A percentile compares a stretch with the other conserved stretches of the same genome.
Conservation (phyloP, 2,797 vertebrate genomes). For the Gallinago nigripennis region DNA sequence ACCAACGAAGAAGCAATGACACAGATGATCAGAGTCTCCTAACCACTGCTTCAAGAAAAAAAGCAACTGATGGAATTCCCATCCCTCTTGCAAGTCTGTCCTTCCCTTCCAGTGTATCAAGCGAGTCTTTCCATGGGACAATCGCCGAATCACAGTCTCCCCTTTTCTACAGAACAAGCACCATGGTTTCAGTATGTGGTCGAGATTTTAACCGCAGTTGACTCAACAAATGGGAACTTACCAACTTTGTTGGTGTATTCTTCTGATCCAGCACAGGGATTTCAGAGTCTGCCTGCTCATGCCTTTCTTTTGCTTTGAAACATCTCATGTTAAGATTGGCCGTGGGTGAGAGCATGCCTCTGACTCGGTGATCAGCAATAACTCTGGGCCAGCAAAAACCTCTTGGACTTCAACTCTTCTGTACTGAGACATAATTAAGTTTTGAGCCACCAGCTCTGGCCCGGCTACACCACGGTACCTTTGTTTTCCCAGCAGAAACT, state of each 20-base stretch:
- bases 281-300: slow-evolving; percentile 6
- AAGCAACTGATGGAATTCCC: slow-evolving; percentile 23
- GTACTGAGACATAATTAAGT: background rate
- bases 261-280: slow-evolving; percentile 14
- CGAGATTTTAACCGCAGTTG: slow-evolving; percentile 53
- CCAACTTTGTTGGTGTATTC: background rate
- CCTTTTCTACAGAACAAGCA: slow-evolving; percentile 69
- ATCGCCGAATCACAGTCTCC: slow-evolving; percentile 42
- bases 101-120: slow-evolving; percentile 52
- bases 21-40: slow-evolving; percentile 94
- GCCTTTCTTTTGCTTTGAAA: background rate
- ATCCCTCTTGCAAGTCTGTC: slow-evolving; percentile 46
- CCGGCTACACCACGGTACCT: background rate
- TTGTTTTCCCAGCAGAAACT: slow-evolving; percentile 32
- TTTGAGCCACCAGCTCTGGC: background rate
- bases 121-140: slow-evolving; percentile 59
- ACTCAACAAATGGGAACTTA: background rate
- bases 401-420: background rate
- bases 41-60: slow-evolving; percentile 65
- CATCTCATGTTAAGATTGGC: slow-evolving; percentile 50
- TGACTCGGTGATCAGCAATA: slow-evolving; percentile 23
- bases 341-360: background rate
- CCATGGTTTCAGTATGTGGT: slow-evolving; percentile 56
- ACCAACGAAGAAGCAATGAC: slow-evolving; percentile 89
- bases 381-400: slow-evolving; percentile 1